Base-by-base conservation (phyloP, 1,140 invertebrate genomes). In the Dendrolimus kikuchii region DNA sequence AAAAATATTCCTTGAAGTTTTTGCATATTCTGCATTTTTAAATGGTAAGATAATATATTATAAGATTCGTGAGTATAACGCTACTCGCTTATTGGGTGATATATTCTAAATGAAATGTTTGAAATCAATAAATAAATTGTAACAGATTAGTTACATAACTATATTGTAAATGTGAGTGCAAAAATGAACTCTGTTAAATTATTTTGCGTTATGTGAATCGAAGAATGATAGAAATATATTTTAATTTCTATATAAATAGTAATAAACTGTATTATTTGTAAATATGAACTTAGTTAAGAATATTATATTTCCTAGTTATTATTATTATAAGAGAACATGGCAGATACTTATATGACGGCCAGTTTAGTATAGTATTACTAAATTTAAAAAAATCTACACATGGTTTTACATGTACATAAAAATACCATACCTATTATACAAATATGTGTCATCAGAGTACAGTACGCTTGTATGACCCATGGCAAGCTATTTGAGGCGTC, bases 281-380 rank as follows among this genome's bases (percentile, higher is more conserved):
- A 73, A 88, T 88, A 88, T 77, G 74, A 86, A 74, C 68, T 63
- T 86, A 88, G 77, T 77, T 88, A 87, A 88, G 87, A 75, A 88
- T 88, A 88, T 88, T 87, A 88, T 88, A 87, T 87, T 82, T 79
- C 75, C 74, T 88, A 87, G 87, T 82, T 86, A 72, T 86, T 84
- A 83, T 77, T 23, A 23, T 23, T 23, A 59, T 81, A 84, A 71
- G 62, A 76, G 70, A 88, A 87, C 87, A 88, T 88, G 87, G 87
- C 87, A 81, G 82, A 88, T 88, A 88, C 85, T 88, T 88, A 88
- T 88, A 88, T 77, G 82, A 88, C 71, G 87, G 87, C 87, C 87
- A 88, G 87, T 88, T 87, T 88, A 88, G 86, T 77, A 80, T 88
- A 88, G 87, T 87, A 86, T 87, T 88, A 88, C 83, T 88, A 88